Evolutionary conservation across 2,113 vertebrate species (phyloP), one percentile per base, ranked within the genome.

Genomic region (Pelusios castaneus): DNA sequence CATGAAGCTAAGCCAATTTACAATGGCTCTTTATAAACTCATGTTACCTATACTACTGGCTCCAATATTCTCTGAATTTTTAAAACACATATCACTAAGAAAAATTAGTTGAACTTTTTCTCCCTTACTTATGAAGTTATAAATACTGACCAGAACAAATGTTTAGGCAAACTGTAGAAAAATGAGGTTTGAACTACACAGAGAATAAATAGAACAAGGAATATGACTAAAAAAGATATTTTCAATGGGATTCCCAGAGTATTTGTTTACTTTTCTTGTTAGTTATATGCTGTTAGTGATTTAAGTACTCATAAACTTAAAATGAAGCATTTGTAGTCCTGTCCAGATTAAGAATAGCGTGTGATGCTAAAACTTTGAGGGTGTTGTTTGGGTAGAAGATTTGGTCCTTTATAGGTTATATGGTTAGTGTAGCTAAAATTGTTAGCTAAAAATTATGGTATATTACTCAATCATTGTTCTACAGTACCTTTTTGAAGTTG

Each of bases 131-230:
- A 95, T 56, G 82, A 96, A 96, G 45, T 87, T 45, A 2, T 82
- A 95, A 12, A 41, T 94, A 87, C 34, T 90, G 49, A 75, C 6
- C 52, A 60, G 75, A 95, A 95, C 93, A 76, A 76, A 90, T 94
- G 91, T 97, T 95, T 92, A 95, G 89, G 92, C 93, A 97, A 89
- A 93, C 41, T 1, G 1, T 47, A 95, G 91, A 95, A 97, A 97
- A 96, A 94, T 96, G 92, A 93, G 86, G 80, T 92, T 94, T 95
- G 84, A 96, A 94, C 88, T 87, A 34, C 47, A 95, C 63, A 34
- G 52, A 90, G 92, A 94, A 92, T 91, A 96, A 93, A 94, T 89
- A 95, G 84, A 97, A 83, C 1, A 84, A 84, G 86, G 91, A 27
- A 94, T 55, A 81, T 90, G 89, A 87, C 91, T 95, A 79, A 87